These are phyloP conservation scores for Gambusia affinis DNA, from an alignment of 2,113 vertebrate genomes.

Conservation along the genomic window DNA sequence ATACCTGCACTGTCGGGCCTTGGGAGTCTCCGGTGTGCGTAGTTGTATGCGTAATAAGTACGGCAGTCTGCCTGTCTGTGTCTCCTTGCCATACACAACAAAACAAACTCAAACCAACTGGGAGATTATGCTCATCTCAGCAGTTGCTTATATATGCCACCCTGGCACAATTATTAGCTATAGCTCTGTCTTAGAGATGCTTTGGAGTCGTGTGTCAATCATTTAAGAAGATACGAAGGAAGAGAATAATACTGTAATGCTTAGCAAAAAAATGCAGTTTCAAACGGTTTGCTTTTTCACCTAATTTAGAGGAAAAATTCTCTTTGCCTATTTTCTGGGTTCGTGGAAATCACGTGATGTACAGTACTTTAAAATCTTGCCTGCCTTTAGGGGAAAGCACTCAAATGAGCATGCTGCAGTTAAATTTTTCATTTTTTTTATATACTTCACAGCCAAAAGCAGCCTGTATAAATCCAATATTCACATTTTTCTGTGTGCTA, in stretches of 20 bases:
- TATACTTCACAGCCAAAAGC: constrained; percentile 21
- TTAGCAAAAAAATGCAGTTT: background rate
- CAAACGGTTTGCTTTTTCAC: too few relatives aligned
- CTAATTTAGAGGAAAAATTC: constrained; percentile 10
- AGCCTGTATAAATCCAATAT: constrained; percentile 15
- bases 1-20: constrained; percentile 42
- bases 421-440: constrained; percentile 19
- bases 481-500: constrained; percentile 9
- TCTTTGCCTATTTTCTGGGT: background rate
- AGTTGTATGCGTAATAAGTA: constrained; percentile 50
- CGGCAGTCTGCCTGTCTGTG: constrained; percentile 24
- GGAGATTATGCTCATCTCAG: constrained; percentile 42
- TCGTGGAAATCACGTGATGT: constrained; percentile 41
- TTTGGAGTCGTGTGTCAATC: constrained; percentile 20
- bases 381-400: constrained; percentile 27
- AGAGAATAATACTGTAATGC: constrained; percentile 2
- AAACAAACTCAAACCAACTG: constrained; percentile 42
- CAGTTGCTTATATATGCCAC: constrained; percentile 41
- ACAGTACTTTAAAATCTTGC: constrained; percentile 32
- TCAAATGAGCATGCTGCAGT: constrained; percentile 16
- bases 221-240: background rate
- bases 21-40: constrained; percentile 58
- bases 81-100: constrained; percentile 27
- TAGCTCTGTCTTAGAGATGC: constrained; percentile 14
- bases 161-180: constrained; percentile 22